Conservation (phyloP, 2,888 invertebrate species). For the Drosophila flavopinicola region DNA sequence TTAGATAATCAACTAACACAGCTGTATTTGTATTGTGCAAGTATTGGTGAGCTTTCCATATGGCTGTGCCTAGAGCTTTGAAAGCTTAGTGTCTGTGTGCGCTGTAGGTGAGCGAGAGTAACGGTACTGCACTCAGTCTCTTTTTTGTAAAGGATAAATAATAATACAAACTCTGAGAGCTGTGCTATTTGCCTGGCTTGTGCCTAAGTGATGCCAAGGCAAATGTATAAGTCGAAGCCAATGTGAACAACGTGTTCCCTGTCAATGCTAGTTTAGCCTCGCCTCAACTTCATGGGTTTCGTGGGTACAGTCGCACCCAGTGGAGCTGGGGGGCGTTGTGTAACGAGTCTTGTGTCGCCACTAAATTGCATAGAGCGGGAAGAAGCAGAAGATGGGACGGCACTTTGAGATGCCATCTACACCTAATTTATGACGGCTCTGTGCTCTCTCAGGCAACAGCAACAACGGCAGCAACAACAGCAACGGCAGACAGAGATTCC, state of each 20-base stretch:
- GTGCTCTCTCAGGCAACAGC: too few species aligned
- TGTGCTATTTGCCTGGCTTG: constrained; percentile 26
- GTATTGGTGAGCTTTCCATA: neutral
- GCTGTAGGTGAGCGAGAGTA: neutral
- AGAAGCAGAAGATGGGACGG: constrained; percentile 47
- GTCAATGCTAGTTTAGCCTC: constrained; percentile 15
- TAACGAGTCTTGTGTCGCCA: constrained; percentile 33
- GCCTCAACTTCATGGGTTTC: neutral
- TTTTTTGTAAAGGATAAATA: neutral
- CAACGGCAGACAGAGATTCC: constrained; percentile 54
- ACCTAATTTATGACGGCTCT: constrained; percentile 72
- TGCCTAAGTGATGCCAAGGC: too few species aligned
- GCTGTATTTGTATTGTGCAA: neutral
- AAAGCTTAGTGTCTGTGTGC: neutral
- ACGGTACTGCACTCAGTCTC: too few species aligned
- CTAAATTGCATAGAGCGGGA: constrained; percentile 42
- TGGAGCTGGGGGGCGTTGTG: constrained; percentile 13
- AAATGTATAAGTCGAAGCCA: neutral
- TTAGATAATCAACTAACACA: too few species aligned
- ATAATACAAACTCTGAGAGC: constrained; percentile 11
- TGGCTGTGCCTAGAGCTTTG: neutral
- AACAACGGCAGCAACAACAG: constrained; percentile 27
- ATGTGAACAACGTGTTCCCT: neutral
- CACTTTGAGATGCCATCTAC: constrained; percentile 76
- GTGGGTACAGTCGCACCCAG: constrained; percentile 38